Percentiles rank a stretch among this genome's conserved stretches.
Conservation (phyloP, 2,797 vertebrate genomes). For the Cheirogaleus major region DNA sequence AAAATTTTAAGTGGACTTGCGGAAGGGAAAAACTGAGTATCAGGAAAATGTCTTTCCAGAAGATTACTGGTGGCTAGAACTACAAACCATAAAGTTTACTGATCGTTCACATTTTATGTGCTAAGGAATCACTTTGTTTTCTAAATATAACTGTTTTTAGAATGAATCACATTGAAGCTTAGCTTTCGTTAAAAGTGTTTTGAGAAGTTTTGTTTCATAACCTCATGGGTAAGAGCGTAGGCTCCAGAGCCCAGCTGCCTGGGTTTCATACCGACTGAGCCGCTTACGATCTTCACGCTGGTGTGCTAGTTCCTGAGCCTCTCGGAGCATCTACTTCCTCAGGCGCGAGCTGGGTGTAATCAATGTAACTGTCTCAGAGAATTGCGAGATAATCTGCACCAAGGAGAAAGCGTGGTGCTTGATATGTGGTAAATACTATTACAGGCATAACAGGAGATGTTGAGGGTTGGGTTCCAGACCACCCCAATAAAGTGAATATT, state of each 20-base stretch:
- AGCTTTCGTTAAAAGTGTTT: not conserved
- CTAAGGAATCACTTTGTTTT: not conserved
- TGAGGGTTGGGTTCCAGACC: not conserved
- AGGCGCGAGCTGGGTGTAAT: accelerated
- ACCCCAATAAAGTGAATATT: not conserved
- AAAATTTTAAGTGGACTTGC: not conserved
- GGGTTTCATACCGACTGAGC: accelerated
- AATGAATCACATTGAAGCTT: not conserved
- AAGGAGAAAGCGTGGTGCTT: not conserved
- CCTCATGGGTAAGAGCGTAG: not conserved
- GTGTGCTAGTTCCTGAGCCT: not conserved
- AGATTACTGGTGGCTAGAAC: not conserved
- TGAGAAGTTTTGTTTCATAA: not conserved
- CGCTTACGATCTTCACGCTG: accelerated
- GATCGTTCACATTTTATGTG: not conserved
- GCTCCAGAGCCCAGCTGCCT: not conserved
- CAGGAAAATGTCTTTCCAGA: not conserved
- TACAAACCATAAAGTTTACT: not conserved
- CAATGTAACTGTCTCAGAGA: accelerated
- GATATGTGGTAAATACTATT: not conserved
- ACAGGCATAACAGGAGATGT: not conserved
- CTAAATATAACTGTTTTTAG: not conserved
- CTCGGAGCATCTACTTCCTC: not conserved
- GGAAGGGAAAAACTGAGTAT: not conserved
- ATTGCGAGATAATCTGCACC: too few relatives aligned